Evolutionary conservation across 2,888 invertebrate genomes (phyloP).

Genomic region (Tuberolachnus salignus): DNA sequence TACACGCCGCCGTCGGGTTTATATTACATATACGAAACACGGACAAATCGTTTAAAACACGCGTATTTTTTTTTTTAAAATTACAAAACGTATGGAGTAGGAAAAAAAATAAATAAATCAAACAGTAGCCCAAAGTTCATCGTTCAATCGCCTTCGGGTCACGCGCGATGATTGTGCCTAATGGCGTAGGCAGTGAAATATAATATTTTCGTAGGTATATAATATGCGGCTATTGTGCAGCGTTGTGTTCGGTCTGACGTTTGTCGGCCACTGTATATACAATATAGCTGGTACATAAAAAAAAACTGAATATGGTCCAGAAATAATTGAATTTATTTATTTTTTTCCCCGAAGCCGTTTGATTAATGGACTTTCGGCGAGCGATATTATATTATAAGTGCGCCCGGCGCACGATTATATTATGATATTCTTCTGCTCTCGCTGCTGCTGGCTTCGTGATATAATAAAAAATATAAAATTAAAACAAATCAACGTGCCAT

Average conservation of each 20-base stretch:
- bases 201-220: too few species aligned
- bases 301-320: slow-evolving; percentile 14
- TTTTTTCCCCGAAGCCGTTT: slow-evolving; percentile 37
- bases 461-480: too few species aligned
- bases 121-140: slow-evolving; percentile 32
- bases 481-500: too few species aligned
- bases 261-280: slow-evolving; percentile 40
- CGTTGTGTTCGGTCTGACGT: slow-evolving; percentile 23
- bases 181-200: too few species aligned
- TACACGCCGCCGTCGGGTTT: too few species aligned
- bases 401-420: slow-evolving; percentile 21
- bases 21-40: too few species aligned
- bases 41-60: too few species aligned
- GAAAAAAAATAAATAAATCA: slow-evolving; percentile 13
- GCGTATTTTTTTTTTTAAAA: too few species aligned
- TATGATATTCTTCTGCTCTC: slow-evolving; percentile 53
- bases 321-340: slow-evolving; percentile 55
- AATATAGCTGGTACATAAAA: too few species aligned
- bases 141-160: slow-evolving; percentile 11
- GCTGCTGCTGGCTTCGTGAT: too few species aligned
- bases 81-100: too few species aligned
- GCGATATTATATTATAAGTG: slow-evolving; percentile 6
- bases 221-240: slow-evolving; percentile 25
- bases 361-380: slow-evolving; percentile 46
- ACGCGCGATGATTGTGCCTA: background rate